Percentiles rank a stretch among this genome's conserved stretches.
These are phyloP conservation scores for Mesembrinibis cayennensis DNA, from an alignment of 2,113 vertebrate species.

Conservation along the genomic window DNA sequence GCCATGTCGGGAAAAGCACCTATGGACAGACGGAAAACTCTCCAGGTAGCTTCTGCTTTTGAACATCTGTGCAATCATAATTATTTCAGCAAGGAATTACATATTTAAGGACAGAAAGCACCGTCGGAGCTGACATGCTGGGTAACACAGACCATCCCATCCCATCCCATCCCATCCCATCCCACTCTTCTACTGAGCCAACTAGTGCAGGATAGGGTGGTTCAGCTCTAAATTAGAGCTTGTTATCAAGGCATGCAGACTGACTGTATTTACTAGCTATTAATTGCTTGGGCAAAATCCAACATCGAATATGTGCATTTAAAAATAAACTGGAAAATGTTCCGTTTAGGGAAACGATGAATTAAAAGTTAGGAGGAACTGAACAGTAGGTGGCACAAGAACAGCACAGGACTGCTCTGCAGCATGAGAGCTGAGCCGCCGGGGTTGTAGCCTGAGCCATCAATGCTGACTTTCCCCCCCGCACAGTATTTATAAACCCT, in stretches of 20 bases:
- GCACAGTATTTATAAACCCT: background rate
- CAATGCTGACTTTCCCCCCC: background rate
- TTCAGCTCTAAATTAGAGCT: background rate
- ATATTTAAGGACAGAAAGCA: background rate
- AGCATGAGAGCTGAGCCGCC: fast-evolving
- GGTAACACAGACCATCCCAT: background rate
- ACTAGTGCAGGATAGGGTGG: background rate
- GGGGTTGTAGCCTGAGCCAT: background rate
- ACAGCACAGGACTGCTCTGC: background rate
- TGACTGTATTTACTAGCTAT: background rate
- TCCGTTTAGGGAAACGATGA: background rate
- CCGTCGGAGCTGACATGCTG: fast-evolving
- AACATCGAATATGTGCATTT: background rate
- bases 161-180: background rate
- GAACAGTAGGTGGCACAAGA: conserved; percentile 67
- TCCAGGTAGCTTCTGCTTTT: background rate
- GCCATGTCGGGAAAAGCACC: background rate
- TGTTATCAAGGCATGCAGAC: background rate
- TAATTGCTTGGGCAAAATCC: background rate
- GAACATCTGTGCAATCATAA: background rate
- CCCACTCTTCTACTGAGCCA: background rate
- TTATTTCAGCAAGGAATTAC: background rate
- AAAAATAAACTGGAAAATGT: background rate
- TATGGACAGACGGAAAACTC: background rate
- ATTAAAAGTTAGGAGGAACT: background rate